Percentiles rank a stretch among this genome's conserved stretches.
These are phyloP conservation scores for Leptinotarsa undecemlineata DNA, from an alignment of 1,140 invertebrate genomes.

Conservation along the genomic window DNA sequence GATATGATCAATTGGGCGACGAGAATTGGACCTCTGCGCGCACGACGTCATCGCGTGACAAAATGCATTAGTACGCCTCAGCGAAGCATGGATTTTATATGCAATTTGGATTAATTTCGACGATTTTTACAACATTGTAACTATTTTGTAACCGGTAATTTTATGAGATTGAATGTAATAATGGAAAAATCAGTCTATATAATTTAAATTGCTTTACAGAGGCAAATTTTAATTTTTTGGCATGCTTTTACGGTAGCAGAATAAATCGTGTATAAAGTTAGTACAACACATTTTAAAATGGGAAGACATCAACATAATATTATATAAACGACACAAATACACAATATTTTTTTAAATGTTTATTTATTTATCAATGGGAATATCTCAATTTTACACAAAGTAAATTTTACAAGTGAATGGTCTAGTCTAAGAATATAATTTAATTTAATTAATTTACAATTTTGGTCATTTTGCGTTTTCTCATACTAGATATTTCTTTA, in stretches of 20 bases:
- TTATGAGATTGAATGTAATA: too few relatives aligned
- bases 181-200: too few relatives aligned
- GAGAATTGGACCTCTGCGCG: too few relatives aligned
- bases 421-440: background rate
- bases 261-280: background rate
- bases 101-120: too few relatives aligned
- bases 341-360: background rate
- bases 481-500: slow-evolving; percentile 12
- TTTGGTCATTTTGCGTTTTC: slow-evolving; percentile 28
- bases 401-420: background rate
- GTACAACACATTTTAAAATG: background rate
- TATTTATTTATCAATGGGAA: background rate
- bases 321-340: background rate
- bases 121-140: too few relatives aligned
- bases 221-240: background rate
- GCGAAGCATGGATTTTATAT: too few relatives aligned
- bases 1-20: too few relatives aligned
- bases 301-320: background rate
- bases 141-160: too few relatives aligned
- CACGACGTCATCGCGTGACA: too few relatives aligned
- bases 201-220: too few relatives aligned
- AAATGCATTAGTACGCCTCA: too few relatives aligned
- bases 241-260: background rate
- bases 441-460: slow-evolving; percentile 20
- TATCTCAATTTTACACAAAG: background rate